Percentiles rank a stretch among this genome's conserved stretches.
Conservation (phyloP, 2,797 vertebrate species). For the Hippocampus kuda region DNA sequence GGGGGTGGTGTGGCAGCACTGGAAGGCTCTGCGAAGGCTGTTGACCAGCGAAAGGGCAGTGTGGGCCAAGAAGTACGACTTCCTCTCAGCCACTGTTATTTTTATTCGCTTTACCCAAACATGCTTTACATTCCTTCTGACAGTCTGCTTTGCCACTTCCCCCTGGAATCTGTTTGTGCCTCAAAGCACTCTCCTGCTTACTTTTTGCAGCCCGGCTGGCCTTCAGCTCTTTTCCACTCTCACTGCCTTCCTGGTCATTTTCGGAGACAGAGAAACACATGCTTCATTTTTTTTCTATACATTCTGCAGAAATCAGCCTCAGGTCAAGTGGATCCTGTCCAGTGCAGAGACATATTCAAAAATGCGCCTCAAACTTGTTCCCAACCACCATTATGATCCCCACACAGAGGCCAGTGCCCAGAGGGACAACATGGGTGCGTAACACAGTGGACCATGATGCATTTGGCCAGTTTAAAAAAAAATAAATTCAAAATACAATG, state of each 20-base stretch:
- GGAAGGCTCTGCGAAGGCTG: conserved; percentile 76
- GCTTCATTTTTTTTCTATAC: neutral
- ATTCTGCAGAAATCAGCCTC: conserved; percentile 62
- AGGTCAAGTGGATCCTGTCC: conserved; percentile 82
- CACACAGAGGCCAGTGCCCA: conserved; percentile 88
- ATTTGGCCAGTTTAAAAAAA: neutral
- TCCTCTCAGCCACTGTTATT: conserved; percentile 3
- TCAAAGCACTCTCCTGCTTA: neutral
- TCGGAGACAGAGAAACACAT: neutral
- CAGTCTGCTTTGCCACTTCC: neutral
- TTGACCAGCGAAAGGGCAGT: conserved; percentile 79
- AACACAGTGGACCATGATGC: neutral
- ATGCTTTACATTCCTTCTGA: conserved; percentile 4
- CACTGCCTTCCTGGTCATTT: neutral
- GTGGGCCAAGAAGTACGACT: conserved; percentile 76
- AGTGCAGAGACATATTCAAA: conserved; percentile 88
- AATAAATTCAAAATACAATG: neutral
- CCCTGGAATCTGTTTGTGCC: neutral
- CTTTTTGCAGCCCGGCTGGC: neutral
- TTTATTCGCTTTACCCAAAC: conserved; percentile 5
- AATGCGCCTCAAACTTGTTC: conserved; percentile 93
- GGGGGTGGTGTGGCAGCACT: conserved; percentile 77
- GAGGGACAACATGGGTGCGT: conserved; percentile 88
- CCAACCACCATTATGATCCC: conserved; percentile 80
- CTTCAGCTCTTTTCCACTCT: neutral